Evolutionary conservation across 2,888 invertebrate species (phyloP), one percentile per base, ranked within the genome.

Genomic region (Hypomecis atomaria): DNA sequence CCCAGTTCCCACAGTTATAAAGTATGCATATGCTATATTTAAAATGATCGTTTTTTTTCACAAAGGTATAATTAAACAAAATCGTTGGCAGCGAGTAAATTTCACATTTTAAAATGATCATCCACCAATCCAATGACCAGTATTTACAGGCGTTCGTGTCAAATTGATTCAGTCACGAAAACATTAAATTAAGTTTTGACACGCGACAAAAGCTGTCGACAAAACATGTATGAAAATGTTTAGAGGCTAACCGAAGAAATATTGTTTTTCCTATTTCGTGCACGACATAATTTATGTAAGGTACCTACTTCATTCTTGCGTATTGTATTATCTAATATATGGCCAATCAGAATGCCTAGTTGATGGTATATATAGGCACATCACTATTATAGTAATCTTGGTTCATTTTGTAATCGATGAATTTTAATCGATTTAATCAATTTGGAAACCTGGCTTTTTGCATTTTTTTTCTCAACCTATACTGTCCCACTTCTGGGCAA

Each of bases 131-230:
- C 72, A 73, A 67, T 68, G 66, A 72, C 71, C 75, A 69, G 73
- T 76, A 75, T 81, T 81, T 81, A 81, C 78, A 68, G 75, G 67
- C 69, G 60, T 71, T 76, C 73, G 74, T 75, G 78, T 75, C 74
- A 73, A 79, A 78, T 77, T 72, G 73, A 66, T 75, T 71, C 63
- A 69, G 78, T 74, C 81, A 80, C 82, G 82, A 62, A 74, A 75
- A 75, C 69, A 65, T 65, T 59, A 59, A 70, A 70, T 71, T 74
- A 69, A 72, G 66, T 62, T 71, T 67, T 67, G 57, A 70, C 82
- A 82, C 75, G 81, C 79, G 69, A 81, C 71, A 72, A 73, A 69
- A 72, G 70, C 73, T 74, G 62, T 59, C 56, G 69, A 23, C 23
- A 49, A 59, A 59, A 62, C 56, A 49, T 60, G 65, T 37, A 5